Base-by-base conservation (phyloP, 1,140 invertebrate species). In the Lepidurus packardi region DNA sequence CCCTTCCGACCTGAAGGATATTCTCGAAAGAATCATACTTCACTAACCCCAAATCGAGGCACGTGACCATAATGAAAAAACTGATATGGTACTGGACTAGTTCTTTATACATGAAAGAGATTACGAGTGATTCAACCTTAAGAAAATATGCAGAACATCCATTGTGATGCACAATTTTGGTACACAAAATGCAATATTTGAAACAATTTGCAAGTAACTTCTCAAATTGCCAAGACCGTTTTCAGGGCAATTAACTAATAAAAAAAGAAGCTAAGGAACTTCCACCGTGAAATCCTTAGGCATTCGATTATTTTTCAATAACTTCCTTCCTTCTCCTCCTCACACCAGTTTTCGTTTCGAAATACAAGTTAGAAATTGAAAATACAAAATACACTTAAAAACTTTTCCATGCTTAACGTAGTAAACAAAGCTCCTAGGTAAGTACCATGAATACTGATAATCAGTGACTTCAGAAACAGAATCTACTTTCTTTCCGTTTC, bases 161-260 rank as follows among this genome's bases (percentile, higher is more conserved):
- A 43, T 34, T 43, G 34, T 34, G 34, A 34, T 34, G 34, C 34
- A 34, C 3, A n/a, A n/a, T 41, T 21, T 41, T 42, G 1, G 34
- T 21, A 8, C 10, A 16, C 74, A 25, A 34, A 34, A 16, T 43
- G n/a, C 16, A 25, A 43, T 74, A 25, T 41, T 34, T 3, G 16
- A 75, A 75, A 75, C 43, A 75, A 43, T 75, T 75, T 8, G 74
- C 7, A 9, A 75, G n/a, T 25, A 42, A 75, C 44, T 43, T 43
- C 74, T 41, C 74, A 43, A 43, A 25, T 42, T 41, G 41, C 74
- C 34, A 34, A 10, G 25, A 7, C 74, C 34, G 2, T 74, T 13
- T 9, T 41, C 74, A 75, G 43, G 34, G 1, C 74, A 75, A 75
- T 75, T 43, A 41, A 21, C 24, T 43, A 75, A n/a, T 16, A 11